phyloP scores from a whole-genome alignment of 2,797 vertebrate species.

The Pseudocheirus occidentalis region DNA sequence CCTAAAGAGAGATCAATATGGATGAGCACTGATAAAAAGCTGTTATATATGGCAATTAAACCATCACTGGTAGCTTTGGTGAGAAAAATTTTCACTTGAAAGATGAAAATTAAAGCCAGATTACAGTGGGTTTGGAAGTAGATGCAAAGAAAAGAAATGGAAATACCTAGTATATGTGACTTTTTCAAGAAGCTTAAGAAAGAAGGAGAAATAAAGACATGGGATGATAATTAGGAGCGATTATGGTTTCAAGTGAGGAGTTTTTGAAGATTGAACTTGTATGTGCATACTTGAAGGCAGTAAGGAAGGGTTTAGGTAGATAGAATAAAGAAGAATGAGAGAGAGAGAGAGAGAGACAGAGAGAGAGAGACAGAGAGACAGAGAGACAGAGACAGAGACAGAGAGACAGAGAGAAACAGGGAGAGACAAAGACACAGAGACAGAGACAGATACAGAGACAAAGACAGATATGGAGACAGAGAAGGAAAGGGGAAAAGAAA shows the following conservation, averaged over 20 bases:
- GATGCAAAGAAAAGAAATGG: not conserved
- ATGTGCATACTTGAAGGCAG: not conserved
- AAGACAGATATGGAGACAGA: too few relatives aligned
- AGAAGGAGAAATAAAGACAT: not conserved
- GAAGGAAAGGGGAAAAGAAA: constrained; percentile 13
- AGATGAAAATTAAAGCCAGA: not conserved
- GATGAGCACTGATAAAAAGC: not conserved
- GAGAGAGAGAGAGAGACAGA: not conserved
- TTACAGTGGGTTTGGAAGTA: not conserved
- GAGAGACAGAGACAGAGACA: not conserved
- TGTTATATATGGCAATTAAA: not conserved
- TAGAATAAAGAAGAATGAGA: not conserved
- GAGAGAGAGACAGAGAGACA: constrained; percentile 5
- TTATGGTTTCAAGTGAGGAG: not conserved
- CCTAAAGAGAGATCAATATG: not conserved
- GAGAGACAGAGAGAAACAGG: not conserved
- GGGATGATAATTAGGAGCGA: not conserved
- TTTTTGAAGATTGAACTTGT: not conserved
- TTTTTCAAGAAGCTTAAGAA: not conserved
- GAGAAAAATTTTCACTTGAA: not conserved
- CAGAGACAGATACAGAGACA: constrained; percentile 5
- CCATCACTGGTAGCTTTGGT: not conserved
- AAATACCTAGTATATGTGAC: not conserved
- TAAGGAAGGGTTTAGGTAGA: not conserved
- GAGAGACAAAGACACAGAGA: not conserved